phyloP scores from a whole-genome alignment of 2,797 vertebrate species.

The Oceanodroma leucorhoa region DNA sequence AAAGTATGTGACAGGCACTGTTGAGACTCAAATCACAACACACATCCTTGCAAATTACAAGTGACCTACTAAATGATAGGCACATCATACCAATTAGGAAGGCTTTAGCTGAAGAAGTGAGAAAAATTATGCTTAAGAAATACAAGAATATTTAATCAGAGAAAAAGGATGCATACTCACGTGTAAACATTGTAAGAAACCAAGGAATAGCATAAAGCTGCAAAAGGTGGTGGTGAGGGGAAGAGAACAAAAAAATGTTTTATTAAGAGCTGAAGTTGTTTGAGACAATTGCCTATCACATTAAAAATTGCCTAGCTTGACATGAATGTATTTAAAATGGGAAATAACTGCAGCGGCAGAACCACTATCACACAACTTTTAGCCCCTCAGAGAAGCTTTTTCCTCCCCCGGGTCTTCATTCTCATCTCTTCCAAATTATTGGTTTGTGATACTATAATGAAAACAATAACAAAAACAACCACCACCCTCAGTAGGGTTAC shows the following conservation, averaged over 20 bases:
- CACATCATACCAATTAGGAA: background rate
- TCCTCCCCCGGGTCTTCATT: background rate
- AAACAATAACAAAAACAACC: background rate
- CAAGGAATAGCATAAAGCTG: slow-evolving; percentile 98
- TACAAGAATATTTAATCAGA: background rate
- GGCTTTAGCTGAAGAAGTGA: background rate
- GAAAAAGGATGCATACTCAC: slow-evolving; percentile 81
- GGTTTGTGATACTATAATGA: background rate
- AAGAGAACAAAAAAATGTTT: background rate
- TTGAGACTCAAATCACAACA: background rate
- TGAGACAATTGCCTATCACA: background rate
- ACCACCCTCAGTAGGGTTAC: background rate
- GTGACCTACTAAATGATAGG: background rate
- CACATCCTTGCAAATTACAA: background rate
- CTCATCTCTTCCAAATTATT: background rate
- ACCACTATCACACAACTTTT: background rate
- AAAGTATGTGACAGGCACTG: background rate
- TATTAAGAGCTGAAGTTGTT: background rate
- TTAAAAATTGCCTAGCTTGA: background rate
- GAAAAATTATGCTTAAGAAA: background rate
- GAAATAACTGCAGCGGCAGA: background rate
- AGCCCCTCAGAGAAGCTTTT: background rate
- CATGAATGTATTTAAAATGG: background rate
- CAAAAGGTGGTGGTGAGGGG: background rate
- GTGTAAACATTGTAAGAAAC: slow-evolving; percentile 99